Evolutionary conservation across 1,140 invertebrate genomes (phyloP).

Genomic region (Diabrotica virgifera): DNA sequence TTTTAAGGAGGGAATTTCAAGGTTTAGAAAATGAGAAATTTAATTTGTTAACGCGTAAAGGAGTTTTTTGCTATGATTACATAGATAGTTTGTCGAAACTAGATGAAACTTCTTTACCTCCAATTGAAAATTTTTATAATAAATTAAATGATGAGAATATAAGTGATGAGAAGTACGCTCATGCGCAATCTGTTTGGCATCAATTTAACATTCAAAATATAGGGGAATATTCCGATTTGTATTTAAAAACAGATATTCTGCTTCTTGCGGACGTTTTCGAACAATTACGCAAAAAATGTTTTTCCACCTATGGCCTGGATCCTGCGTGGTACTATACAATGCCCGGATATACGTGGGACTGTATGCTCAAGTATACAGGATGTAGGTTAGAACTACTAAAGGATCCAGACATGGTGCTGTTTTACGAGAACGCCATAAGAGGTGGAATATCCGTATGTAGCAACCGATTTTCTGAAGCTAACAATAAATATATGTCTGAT

Average conservation of each 20-base stretch:
- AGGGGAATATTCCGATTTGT: slow-evolving; percentile 26
- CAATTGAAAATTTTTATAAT: slow-evolving; percentile 44
- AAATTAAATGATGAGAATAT: slow-evolving; percentile 32
- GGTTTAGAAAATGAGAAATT: slow-evolving; percentile 21
- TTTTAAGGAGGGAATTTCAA: no score
- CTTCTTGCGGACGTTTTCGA: no score
- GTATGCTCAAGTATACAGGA: slow-evolving; percentile 37
- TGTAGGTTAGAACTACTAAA: slow-evolving; percentile 41
- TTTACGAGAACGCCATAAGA: slow-evolving; percentile 45
- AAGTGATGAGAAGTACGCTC: no score
- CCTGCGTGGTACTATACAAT: no score
- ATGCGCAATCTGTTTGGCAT: no score
- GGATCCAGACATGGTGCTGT: slow-evolving; percentile 46
- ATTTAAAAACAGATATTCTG: no score
- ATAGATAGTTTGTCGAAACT: slow-evolving; percentile 39
- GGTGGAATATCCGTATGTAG: slow-evolving; percentile 42
- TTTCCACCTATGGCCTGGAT: slow-evolving; percentile 29
- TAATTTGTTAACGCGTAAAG: slow-evolving; percentile 35
- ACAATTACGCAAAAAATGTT: slow-evolving; percentile 47
- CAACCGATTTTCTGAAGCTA: slow-evolving; percentile 43
- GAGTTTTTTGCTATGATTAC: slow-evolving; percentile 26
- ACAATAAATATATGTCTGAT: slow-evolving; percentile 49
- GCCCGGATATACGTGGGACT: no score
- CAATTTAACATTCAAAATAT: no score
- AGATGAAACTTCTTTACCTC: slow-evolving; percentile 38